A percentile compares a stretch with the other conserved stretches of the same genome.
Evolutionary conservation across 2,113 vertebrate species (phyloP).

Genomic region (Pluvianellus socialis): DNA sequence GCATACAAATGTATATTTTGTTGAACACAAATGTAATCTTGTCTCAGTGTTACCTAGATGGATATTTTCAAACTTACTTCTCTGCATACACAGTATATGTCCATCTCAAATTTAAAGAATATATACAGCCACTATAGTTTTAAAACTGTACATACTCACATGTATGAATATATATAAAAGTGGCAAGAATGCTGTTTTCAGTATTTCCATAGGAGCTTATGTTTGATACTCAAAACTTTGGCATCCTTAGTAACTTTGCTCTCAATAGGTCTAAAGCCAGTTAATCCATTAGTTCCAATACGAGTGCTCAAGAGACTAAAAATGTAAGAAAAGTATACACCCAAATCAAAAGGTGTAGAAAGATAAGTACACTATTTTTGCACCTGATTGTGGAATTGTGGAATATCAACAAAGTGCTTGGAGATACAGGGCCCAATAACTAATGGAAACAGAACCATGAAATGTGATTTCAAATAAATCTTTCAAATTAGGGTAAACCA

Average conservation of each 20-base stretch:
- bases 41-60: background rate
- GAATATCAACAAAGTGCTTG: background rate
- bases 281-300: background rate
- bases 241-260: background rate
- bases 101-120: background rate
- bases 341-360: background rate
- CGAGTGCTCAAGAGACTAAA: background rate
- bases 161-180: background rate
- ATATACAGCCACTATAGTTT: background rate
- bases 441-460: background rate
- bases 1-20: background rate
- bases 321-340: rapidly evolving
- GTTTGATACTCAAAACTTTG: background rate
- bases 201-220: background rate
- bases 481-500: background rate
- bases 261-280: background rate
- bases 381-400: background rate
- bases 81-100: background rate
- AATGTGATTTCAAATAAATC: background rate
- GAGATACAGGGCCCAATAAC: background rate
- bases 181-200: background rate
- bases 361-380: background rate
- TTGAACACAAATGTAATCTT: background rate
- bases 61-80: background rate
- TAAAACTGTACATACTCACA: rapidly evolving